Evolutionary conservation across 2,797 vertebrate species (phyloP), one percentile per base, ranked within the genome.

Genomic region (Spondyliosoma cantharus): DNA sequence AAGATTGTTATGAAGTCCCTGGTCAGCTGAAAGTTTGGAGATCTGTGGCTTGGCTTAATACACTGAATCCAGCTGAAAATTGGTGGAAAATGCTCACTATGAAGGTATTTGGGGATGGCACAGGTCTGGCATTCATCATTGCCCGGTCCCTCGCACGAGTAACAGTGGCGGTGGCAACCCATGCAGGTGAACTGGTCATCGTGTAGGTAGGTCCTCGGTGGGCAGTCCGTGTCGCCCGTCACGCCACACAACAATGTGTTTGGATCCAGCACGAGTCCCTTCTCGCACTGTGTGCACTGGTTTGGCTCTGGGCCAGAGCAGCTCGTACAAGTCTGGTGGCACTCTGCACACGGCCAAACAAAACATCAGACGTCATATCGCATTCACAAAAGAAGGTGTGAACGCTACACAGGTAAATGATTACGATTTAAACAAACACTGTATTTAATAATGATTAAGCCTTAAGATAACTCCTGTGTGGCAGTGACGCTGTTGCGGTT

Each of bases 101-200:
- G 67, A 56, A 95, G 91, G 84, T 93, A 95, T 79, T 80, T 91
- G 46, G 95, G 94, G 60, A 93, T 17, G 7, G 80, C 79, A 42
- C 94, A 96, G 4, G 82, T 95, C 88, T 93, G 91, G 80, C 95
- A 95, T 66, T 94, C 87, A 25, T 88, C 58, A 1, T 76, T 82
- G 42, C 86, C 87, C 0, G 94, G 92, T 1, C 94, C 95, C 1
- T 90, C 83, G 24, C 95, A 96, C 15, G 95, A 95, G 59, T 94
- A 87, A 78, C 94, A 96, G 54, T 90, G 85, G 5, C 17, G 81
- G 83, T 95, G 92, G 70, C 95, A 96, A 46, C 93, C 82, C 76
- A 93, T 89, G 86, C 95, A 96, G 52, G 93, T 95, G 90, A 96
- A 96, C 78, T 90, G 93, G 89, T 96, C 91, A 5, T 92, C 86